A percentile compares a stretch with the other conserved stretches of the same genome.
These are phyloP conservation scores for Caenorhabditis sp. DNA, from an alignment of 2,888 invertebrate genomes.

Conservation along the genomic window DNA sequence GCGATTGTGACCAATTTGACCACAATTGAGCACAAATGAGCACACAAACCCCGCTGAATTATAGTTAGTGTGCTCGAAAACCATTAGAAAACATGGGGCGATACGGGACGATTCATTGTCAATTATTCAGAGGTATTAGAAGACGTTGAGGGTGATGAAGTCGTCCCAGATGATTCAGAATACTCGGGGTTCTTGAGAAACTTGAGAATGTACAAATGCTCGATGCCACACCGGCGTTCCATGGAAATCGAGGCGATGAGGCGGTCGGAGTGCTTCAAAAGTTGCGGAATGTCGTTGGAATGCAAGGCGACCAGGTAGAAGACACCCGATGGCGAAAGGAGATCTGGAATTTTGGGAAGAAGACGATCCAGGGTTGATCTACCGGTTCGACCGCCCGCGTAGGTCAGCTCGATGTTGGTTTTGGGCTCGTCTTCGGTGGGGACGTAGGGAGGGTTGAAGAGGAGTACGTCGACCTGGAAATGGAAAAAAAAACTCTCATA, in stretches of 20 bases:
- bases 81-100: no score
- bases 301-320: slow-evolving; percentile 93
- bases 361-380: slow-evolving; percentile 88
- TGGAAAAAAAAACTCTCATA: neutral
- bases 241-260: slow-evolving; percentile 84
- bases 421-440: slow-evolving; percentile 85
- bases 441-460: slow-evolving; percentile 99
- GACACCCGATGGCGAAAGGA: slow-evolving; percentile 86
- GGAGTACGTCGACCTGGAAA: slow-evolving; percentile 88
- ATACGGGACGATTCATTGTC: no score
- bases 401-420: slow-evolving; percentile 82
- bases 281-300: slow-evolving; percentile 89
- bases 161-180: neutral
- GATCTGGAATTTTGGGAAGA: slow-evolving; percentile 84
- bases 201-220: slow-evolving; percentile 91
- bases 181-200: slow-evolving; percentile 83
- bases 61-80: neutral
- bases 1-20: slow-evolving; percentile 6
- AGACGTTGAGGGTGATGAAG: no score
- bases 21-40: neutral
- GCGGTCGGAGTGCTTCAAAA: slow-evolving; percentile 74
- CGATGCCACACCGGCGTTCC: slow-evolving; percentile 90
- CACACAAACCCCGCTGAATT: no score
- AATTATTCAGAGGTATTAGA: slow-evolving; percentile 2
- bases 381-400: slow-evolving; percentile 86